Percentiles rank a stretch among this genome's conserved stretches.
phyloP scores from a whole-genome alignment of 2,888 invertebrate species.

The Endotricha flammealis region DNA sequence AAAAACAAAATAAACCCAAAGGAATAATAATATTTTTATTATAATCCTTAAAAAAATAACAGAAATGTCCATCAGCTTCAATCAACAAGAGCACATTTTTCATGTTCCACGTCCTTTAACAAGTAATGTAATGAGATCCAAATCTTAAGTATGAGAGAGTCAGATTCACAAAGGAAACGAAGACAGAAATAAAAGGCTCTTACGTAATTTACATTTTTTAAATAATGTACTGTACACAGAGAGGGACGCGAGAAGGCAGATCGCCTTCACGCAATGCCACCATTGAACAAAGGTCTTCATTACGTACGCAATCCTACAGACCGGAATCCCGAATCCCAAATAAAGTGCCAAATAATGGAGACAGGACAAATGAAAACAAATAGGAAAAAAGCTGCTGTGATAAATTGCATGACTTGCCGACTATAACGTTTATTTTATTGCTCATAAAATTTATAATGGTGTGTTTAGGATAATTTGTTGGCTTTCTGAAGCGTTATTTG shows the following conservation, averaged over 20 bases:
- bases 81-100: no score
- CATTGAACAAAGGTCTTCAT: conserved; percentile 49
- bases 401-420: conserved; percentile 45
- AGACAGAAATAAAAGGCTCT: background rate
- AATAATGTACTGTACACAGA: conserved; percentile 4
- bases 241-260: conserved; percentile 1
- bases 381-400: conserved; percentile 47
- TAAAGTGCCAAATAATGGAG: conserved; percentile 55
- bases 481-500: conserved; percentile 1
- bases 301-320: conserved; percentile 39
- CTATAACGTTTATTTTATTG: conserved; percentile 46
- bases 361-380: conserved; percentile 62
- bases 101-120: no score
- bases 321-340: conserved; percentile 38
- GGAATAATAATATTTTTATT: no score
- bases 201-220: background rate
- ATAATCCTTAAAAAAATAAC: no score
- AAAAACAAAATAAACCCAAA: no score
- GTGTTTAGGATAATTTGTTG: conserved; percentile 23
- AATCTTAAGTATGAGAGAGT: no score
- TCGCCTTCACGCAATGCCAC: conserved; percentile 19
- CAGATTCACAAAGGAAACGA: no score
- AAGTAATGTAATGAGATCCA: no score
- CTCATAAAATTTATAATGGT: conserved; percentile 41
- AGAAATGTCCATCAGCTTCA: no score